Evolutionary conservation across 2,888 invertebrate species (phyloP).

Genomic region (Bombylius discolor): DNA sequence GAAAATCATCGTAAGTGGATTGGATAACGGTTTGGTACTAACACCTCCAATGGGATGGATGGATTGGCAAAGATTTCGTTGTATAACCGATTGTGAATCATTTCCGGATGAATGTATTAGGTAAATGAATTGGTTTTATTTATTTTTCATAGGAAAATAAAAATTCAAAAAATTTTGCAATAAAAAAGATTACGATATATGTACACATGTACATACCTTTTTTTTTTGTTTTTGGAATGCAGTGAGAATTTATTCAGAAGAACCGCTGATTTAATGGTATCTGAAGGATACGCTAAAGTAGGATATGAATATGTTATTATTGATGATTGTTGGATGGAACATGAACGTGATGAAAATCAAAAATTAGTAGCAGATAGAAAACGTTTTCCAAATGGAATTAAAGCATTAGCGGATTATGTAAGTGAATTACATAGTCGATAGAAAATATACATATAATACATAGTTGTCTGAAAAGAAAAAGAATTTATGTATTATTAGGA

Average conservation of each 20-base stretch:
- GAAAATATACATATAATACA: too few species aligned
- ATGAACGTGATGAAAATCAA: constrained; percentile 44
- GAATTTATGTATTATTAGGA: not conserved
- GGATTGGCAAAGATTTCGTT: constrained; percentile 51
- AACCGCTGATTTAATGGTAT: constrained; percentile 47
- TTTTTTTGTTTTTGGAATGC: not conserved
- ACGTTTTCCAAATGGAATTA: constrained; percentile 62
- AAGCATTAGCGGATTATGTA: constrained; percentile 58
- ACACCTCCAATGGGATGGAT: constrained; percentile 62
- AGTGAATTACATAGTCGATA: constrained; percentile 21
- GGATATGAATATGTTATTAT: constrained; percentile 63
- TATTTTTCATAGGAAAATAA: too few species aligned
- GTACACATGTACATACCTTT: too few species aligned
- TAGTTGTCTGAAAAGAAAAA: too few species aligned
- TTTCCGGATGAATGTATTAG: constrained; percentile 51
- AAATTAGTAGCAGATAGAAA: constrained; percentile 49
- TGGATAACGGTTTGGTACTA: constrained; percentile 47
- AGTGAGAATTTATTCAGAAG: constrained; percentile 51
- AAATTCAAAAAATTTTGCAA: too few species aligned
- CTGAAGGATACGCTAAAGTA: constrained; percentile 53
- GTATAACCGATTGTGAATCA: constrained; percentile 44
- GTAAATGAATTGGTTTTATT: constrained; percentile 25
- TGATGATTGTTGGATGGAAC: constrained; percentile 67
- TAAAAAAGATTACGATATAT: too few species aligned
- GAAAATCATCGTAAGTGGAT: not conserved